Base-by-base conservation (phyloP, 1,140 invertebrate species). In the Phortica variegata region DNA sequence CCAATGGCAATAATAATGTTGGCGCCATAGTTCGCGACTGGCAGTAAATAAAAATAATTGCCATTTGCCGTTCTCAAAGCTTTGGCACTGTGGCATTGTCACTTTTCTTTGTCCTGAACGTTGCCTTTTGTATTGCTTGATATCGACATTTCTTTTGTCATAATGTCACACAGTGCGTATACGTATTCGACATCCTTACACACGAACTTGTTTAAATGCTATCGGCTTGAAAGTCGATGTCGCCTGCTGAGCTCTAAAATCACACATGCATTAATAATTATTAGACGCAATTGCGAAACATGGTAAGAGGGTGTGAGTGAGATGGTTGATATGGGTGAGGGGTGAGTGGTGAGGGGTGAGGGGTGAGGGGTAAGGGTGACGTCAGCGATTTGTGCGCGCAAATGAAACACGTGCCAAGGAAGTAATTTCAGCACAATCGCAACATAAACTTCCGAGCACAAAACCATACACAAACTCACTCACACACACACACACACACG, bases 21-120 rank as follows among this genome's bases (percentile, higher is more conserved):
- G 63, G 63, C 63, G 63, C 63, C 63, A 68, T 68, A 63, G 60
- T 68, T 60, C 60, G 65, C 63, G 63, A 63, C 63, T 68, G 57
- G 63, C 65, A 68, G 63, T 68, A 68, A 68, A 68, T 68, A 68
- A 68, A 68, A 68, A 68, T 68, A 68, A 68, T 68, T 68, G 63
- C 63, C 63, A 69, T 68, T 63, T 66, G 63, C 63, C n/a, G n/a
- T n/a, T n/a, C n/a, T n/a, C n/a, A n/a, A n/a, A n/a, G n/a, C n/a
- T n/a, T n/a, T n/a, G n/a, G n/a, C n/a, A n/a, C n/a, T n/a, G 12
- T 7, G 26, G 26, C 6, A 12, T 29, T 29, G 26, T 37, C 40
- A 37, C 44, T 43, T 52, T 45, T 40, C 45, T 44, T 40, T 54
- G 63, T 54, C 62, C 59, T 62, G 62, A 62, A 66, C 54, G 53